Evolutionary conservation across 2,797 vertebrate species (phyloP), one percentile per base, ranked within the genome.

Genomic region (Tenualosa thibaudeaui): DNA sequence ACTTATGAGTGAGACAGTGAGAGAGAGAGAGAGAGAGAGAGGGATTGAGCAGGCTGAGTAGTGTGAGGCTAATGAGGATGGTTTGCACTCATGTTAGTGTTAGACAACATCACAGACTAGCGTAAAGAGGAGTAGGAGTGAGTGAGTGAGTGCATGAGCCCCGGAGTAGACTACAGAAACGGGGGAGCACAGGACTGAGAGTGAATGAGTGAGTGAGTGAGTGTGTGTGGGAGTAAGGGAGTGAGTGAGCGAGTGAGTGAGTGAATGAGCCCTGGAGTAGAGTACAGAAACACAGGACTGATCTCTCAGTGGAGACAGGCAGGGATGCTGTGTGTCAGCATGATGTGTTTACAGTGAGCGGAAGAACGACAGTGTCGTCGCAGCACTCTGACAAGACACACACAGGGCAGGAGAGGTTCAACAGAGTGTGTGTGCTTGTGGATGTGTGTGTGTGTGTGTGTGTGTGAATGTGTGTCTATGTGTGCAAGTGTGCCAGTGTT

Each of bases 1-100:
- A 86, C 31, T 31, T 51, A 51, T 51, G 60, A 62, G 87, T 75
- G 82, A 37, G 15, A 68, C 15, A 81, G 26, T n/a, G n/a, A n/a
- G n/a, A 65, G 26, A 65, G 24, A 65, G 12, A 65, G 62, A 65
- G 26, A 65, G 62, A 65, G 24, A 31, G 62, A 10, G n/a, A 68
- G 62, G 10, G 62, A 26, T 0, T 10, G 65, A 62, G 54, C 46
- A 3, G 3, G 46, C 46, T 49, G 46, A 49, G 46, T 8, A 4
- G 46, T 49, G 46, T 4, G 46, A 37, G 26, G 26, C 62, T 68
- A 37, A 26, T 68, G 12, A 68, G n/a, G 62, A 68, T 24, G 62
- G 9, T 7, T 68, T 49, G 62, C 26, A 2, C 24, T 26, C 62
- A 68, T 24, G 60, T 37, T 0, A 71, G 26, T 5, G 26, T 13